Evolutionary conservation across 2,888 invertebrate species (phyloP).

Genomic region (Tethea ocularis): DNA sequence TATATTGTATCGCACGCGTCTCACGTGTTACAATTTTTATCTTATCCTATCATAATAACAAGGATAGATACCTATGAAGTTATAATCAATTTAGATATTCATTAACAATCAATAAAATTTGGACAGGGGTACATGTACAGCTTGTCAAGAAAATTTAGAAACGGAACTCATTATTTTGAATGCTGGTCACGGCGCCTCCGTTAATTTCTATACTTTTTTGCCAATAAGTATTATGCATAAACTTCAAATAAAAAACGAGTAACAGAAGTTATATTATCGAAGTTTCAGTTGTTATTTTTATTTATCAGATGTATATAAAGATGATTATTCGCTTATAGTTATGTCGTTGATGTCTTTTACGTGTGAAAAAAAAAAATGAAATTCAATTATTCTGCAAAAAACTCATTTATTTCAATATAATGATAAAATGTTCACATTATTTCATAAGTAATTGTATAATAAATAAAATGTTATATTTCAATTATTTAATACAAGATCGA

Average conservation of each 20-base stretch:
- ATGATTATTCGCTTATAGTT: not conserved
- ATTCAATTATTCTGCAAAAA: slow-evolving; percentile 7
- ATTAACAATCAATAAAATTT: not conserved
- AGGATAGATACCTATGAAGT: not conserved
- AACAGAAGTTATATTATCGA: too few relatives aligned
- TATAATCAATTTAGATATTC: not conserved
- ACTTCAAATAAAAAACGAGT: too few relatives aligned
- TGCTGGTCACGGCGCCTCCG: too few relatives aligned
- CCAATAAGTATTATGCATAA: too few relatives aligned
- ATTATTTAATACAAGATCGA: not conserved
- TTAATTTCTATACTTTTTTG: too few relatives aligned
- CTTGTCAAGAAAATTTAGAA: too few relatives aligned
- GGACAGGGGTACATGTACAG: too few relatives aligned
- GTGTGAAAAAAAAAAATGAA: not conserved
- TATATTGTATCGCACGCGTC: not conserved
- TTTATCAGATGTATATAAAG: too few relatives aligned
- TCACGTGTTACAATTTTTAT: not conserved
- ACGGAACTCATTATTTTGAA: too few relatives aligned
- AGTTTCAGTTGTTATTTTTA: too few relatives aligned
- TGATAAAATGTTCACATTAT: slow-evolving; percentile 1
- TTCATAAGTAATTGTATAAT: not conserved
- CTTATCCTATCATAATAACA: not conserved
- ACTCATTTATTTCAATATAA: slow-evolving; percentile 28
- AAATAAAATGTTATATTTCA: not conserved
- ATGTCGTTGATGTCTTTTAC: not conserved